Evolutionary conservation across 2,113 vertebrate genomes (phyloP), one percentile per base, ranked within the genome.

Genomic region (Oxyura jamaicensis): DNA sequence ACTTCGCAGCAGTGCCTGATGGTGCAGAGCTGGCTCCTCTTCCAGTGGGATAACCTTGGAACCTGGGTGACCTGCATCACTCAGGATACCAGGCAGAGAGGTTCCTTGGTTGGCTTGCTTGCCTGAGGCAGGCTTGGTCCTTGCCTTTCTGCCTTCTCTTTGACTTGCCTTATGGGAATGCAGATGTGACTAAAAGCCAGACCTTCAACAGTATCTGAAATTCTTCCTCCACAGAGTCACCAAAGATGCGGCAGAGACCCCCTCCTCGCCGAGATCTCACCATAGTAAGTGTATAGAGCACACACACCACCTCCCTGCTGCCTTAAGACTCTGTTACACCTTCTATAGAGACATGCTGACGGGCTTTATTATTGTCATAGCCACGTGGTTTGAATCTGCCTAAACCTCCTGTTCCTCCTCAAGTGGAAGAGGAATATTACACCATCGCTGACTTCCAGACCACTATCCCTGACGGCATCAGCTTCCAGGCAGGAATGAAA

Each of bases 391-490:
- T 98, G 90, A 98, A 99, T 95, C 97, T 99, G 65, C 99, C 99
- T 3, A 99, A 99, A 95, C 99, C 99, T 5, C 99, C 99, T 3
- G 92, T 98, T 60, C 98, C 99, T 11, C 99, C 99, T 16, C 99
- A 99, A 87, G 99, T 99, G 58, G 99, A 99, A 92, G 99, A 99
- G 87, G 99, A 99, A 74, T 99, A 98, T 95, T 99, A 99, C 94
- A 99, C 99, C 89, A 99, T 99, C 1, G 99, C 99, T 13, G 99
- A 99, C 88, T 99, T 99, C 98, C 99, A 99, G 97, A 99, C 99
- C 42, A 99, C 98, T 84, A 99, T 99, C 85, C 99, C 99, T 0
- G 99, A 99, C 1, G 99, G 99, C 25, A 99, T 99, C 95, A 99
- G 99, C 96, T 99, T 99, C 97, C 99, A 99, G 95, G 99, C 99